Evolutionary conservation across 2,113 vertebrate genomes (phyloP).

Genomic region (Oceanodroma tethys): DNA sequence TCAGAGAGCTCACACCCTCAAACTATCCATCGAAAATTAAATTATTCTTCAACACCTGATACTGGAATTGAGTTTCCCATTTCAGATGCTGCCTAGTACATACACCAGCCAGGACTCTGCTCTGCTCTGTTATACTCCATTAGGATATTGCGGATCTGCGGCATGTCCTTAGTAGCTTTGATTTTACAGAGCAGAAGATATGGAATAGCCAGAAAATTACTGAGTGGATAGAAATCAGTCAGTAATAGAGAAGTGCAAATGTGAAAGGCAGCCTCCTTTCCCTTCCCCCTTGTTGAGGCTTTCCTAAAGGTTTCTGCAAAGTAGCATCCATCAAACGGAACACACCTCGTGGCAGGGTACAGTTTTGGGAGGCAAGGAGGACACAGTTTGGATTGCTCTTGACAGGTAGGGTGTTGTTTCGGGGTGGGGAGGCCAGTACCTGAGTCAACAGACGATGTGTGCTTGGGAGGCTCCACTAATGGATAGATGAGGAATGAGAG

Average conservation of each 20-base stretch:
- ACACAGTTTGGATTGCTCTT: neutral
- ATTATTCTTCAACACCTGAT: neutral
- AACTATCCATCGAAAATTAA: neutral
- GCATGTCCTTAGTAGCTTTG: neutral
- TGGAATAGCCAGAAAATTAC: neutral
- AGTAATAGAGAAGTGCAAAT: neutral
- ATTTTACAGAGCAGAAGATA: neutral
- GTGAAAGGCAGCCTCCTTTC: neutral
- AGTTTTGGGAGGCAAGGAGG: neutral
- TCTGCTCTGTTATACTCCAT: neutral
- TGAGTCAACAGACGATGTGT: neutral
- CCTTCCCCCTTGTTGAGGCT: neutral
- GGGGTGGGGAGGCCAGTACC: neutral
- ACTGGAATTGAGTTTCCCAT: neutral
- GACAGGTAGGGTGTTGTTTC: neutral
- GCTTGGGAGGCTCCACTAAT: neutral
- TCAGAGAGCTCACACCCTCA: neutral
- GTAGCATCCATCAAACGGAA: neutral
- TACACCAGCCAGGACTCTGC: neutral
- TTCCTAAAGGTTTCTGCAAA: neutral
- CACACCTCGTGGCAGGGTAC: accelerated
- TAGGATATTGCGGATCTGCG: neutral
- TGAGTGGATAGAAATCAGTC: neutral
- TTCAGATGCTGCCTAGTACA: neutral
- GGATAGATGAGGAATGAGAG: neutral